Base-by-base conservation (phyloP, 2,888 invertebrate species). In the Sthenelais limicola region DNA sequence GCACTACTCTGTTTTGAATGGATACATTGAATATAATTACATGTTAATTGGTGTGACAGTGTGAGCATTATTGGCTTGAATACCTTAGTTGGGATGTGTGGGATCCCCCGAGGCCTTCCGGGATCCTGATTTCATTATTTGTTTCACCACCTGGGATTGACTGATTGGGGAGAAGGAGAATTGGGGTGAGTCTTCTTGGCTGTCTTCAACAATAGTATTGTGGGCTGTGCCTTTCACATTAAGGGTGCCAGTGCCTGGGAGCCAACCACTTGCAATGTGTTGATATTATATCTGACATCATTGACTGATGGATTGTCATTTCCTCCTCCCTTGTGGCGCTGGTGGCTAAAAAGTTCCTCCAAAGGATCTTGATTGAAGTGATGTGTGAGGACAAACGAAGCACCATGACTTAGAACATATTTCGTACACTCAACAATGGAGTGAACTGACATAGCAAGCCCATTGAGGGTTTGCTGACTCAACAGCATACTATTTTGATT, bases 271-370 rank as follows among this genome's bases (percentile, higher is more conserved):
- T 33, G 4, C 4, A 58, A 33, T 4, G 7, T 15, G 21, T 3
- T 58, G 18, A 58, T 21, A 3, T 12, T 58, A 30, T 58, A 12
- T 9, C 30, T n/a, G 3, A 58, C 28, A 58, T 58, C 58, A 4
- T 58, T n/a, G 9, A 58, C 4, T 30, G 58, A 32, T 3, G 58
- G 32, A 58, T 58, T 58, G 30, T 58, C 58, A 58, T 35, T 15
- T 12, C 28, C 35, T 28, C 58, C 58, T 12, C 58, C 58, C 35
- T 58, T 71, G 48, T 62, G 32, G 21, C 30, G 1, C 28, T 54
- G 72, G 54, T 77, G 77, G n/a, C 74, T 54, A 62, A 76, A 77
- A 26, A 73, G 75, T 47, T 76, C 76, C 33, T 77, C 77, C 24
- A 76, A 67, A 0, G 75, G 73, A 43, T 77, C 76, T 28, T 77